Conservation (phyloP, 1,140 invertebrate genomes). For the Xylocopa sonorina region DNA sequence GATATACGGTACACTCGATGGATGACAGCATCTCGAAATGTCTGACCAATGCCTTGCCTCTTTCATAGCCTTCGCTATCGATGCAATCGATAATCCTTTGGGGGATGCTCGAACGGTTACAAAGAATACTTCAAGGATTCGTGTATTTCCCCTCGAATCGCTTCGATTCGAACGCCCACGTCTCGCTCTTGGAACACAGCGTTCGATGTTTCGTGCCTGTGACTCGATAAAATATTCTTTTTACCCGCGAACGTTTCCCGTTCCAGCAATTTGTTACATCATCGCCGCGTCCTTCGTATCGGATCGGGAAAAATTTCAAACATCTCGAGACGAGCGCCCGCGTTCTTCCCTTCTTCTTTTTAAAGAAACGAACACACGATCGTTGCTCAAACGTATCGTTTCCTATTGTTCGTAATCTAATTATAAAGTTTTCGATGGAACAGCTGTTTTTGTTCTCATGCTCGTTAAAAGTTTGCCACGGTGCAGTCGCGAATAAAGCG, state of each 20-base stretch:
- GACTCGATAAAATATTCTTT: neutral
- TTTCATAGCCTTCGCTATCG: neutral
- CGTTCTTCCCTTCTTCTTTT: too few species aligned
- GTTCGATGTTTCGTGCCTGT: neutral
- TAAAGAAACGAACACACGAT: too few species aligned
- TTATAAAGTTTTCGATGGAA: constrained; percentile 3
- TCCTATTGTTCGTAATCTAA: constrained; percentile 20
- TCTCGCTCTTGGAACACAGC: neutral
- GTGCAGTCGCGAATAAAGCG: neutral
- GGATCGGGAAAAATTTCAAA: neutral
- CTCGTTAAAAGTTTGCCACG: constrained; percentile 5
- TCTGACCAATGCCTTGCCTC: constrained; percentile 4
- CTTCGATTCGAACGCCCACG: neutral
- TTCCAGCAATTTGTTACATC: neutral
- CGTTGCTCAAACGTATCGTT: neutral
- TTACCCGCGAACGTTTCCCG: neutral
- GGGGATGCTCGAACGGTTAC: neutral
- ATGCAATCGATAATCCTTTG: constrained; percentile 15
- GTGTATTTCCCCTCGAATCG: neutral
- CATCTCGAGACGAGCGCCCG: too few species aligned
- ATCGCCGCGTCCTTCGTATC: neutral
- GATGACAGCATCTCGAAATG: constrained; percentile 11
- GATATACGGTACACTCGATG: constrained; percentile 26
- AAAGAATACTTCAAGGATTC: constrained; percentile 7
- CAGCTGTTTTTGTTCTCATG: neutral